Evolutionary conservation across 2,888 invertebrate genomes (phyloP), one percentile per base, ranked within the genome.

Genomic region (Lycocerus yunnanus): DNA sequence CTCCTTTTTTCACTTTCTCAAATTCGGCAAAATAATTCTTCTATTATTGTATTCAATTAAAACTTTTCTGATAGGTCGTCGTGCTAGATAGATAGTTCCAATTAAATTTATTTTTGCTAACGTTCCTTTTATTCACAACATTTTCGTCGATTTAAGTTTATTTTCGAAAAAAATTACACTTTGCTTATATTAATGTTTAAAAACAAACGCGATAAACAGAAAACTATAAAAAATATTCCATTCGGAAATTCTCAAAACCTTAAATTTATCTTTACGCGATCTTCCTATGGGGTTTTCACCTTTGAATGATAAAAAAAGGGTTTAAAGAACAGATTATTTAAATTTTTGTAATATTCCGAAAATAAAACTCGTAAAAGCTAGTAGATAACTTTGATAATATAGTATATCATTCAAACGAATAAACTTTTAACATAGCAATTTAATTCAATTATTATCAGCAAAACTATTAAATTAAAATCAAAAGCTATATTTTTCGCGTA

Each of bases 1-100:
- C 68, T 71, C 67, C 69, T 73, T 72, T 24, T 20, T 66, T 43
- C 66, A 69, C 63, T 67, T 69, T 20, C 24, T 63, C 11, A 61
- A 72, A 15, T 60, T 58, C 74, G 59, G 21, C 43, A 67, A 75
- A 69, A 75, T 72, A 68, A 75, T 43, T 43, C 43, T 43, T 43
- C 43, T 43, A 43, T 43, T 72, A 71, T 74, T 69, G 68, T 75
- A 68, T 69, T 66, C 75, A 72, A 69, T 75, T 75, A 72, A 72
- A 75, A 75, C 72, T 75, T 72, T 72, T 66, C 69, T 69, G 68
- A 72, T 75, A 70, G 69, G 27, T 15, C n/a, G 8, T 66, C 15
- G n/a, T 66, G 14, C 21, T 24, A 24, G 21, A 24, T 24, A 24
- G 43, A 43, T 43, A n/a, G 43, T 43, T n/a, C n/a, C 43, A 43